A percentile compares a stretch with the other conserved stretches of the same genome.
phyloP scores from a whole-genome alignment of 2,888 invertebrate genomes.

The Sarcophaga carnaria region DNA sequence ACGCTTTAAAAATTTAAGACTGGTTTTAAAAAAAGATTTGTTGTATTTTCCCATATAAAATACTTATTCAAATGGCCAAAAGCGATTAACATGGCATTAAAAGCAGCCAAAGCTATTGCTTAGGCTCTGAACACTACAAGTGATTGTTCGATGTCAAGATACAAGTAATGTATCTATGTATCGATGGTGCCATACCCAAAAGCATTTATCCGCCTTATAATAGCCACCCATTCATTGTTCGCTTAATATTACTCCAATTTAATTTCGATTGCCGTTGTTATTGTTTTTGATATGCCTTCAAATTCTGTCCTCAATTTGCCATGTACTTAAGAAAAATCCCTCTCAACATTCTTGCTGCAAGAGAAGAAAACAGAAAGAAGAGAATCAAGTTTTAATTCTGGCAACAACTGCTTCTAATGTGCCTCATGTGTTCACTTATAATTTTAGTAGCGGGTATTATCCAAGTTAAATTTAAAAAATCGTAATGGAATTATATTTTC shows the following conservation, averaged over 20 bases:
- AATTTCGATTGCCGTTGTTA: slow-evolving; percentile 2
- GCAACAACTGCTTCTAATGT: slow-evolving; percentile 62
- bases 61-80: no score
- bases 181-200: no score
- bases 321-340: slow-evolving; percentile 52
- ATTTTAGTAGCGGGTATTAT: slow-evolving; percentile 14
- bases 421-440: slow-evolving; percentile 38
- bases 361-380: slow-evolving; percentile 33
- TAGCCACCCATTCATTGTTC: slow-evolving; percentile 17
- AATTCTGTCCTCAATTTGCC: slow-evolving; percentile 37
- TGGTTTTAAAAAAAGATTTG: no score
- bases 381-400: slow-evolving; percentile 21
- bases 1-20: no score
- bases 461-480: slow-evolving; percentile 23
- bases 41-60: no score
- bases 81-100: no score
- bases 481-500: slow-evolving; percentile 58
- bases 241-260: slow-evolving; percentile 50
- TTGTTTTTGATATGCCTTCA: slow-evolving; percentile 26
- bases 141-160: no score
- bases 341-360: slow-evolving; percentile 48
- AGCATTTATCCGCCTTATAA: slow-evolving; percentile 38
- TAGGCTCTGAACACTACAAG: no score
- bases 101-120: no score
- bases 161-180: no score